Base-by-base conservation (phyloP, 2,797 vertebrate genomes). In the Psittacula derbiana region DNA sequence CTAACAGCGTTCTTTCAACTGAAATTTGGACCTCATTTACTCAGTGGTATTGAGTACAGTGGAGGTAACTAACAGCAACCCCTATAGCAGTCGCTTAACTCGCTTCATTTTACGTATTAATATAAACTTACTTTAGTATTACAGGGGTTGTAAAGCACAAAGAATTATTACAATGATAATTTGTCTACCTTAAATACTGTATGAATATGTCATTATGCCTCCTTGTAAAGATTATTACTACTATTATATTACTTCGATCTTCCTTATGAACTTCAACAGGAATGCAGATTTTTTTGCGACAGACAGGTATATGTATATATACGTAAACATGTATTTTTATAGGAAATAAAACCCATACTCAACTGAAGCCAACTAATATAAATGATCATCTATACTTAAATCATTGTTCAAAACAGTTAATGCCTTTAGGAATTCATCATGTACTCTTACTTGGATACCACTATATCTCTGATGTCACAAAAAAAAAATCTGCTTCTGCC, bases 61-160 rank as follows among this genome's bases (percentile, higher is more conserved):
- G 61, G 80, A 85, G 46, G 76, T 91, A 87, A 92, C 88, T 93
- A 95, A 86, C 76, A 95, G 82, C 93, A 90, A 88, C 83, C 83
- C 64, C 74, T 89, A 12, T 31, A 71, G 66, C 64, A 89, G 65
- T 91, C 76, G 62, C 87, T 90, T 73, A 88, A 78, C 50, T 80
- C 12, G 11, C 74, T 95, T 92, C 70, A 69, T 86, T 91, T 96
- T 96, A 88, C 36, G 30, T 72, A 67, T 71, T 76, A 91, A 58
- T 91, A 72, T 66, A 79, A 93, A 84, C 40, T 88, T 84, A 11
- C n/a, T 80, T 17, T 76, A 71, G 43, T 81, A 79, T 80, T 71
- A 67, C 33, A 72, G 61, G 46, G 81, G 79, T 76, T 92, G 41
- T 90, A 91, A 86, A 57, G 38, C 65, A 71, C 79, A 71, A 52